Base-by-base conservation (phyloP, 2,888 invertebrate genomes). In the Coronaproctus castanopsis region DNA sequence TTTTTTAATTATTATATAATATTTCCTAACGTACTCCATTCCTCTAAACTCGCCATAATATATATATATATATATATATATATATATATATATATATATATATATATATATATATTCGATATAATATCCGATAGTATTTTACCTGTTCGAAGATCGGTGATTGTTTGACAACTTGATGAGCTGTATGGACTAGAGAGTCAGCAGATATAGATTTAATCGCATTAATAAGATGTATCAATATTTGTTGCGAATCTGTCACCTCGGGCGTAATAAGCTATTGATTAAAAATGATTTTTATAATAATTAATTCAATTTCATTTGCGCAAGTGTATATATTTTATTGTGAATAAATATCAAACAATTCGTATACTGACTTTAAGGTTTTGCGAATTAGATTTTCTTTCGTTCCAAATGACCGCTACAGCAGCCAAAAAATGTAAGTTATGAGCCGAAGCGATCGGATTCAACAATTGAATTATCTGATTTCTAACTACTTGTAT, bases 401-500 rank as follows among this genome's bases (percentile, higher is more conserved):
- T 73, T 66, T 88, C 85, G 70, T 84, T 82, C 90, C 90, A 91
- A 24, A 87, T 87, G 3, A 88, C 83, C 1, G 88, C 85, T 62
- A 90, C 78, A 2, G 89, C 85, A 5, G 85, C 84, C 60, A 91
- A 73, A 67, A 91, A 85, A 68, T 83, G 83, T 19, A 81, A 77
- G 14, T 87, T 83, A 70, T 90, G 87, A 68, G 87, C 84, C 59
- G 85, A 78, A 5, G 87, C 85, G 56, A 91, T 81, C 0, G 90
- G 90, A 67, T 87, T 87, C 2, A 91, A 72, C 65, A 90, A 82
- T 69, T 87, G 87, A 66, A 90, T 72, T 55, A 91, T 75, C 66
- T 86, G 83, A 66, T 86, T 83, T 63, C 84, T 81, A 14, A 88
- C 82, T 64, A 83, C 76, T 70, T 85, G 77, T 2, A 78, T 75